A percentile compares a stretch with the other conserved stretches of the same genome.
Conservation (phyloP, 2,113 vertebrate species). For the Trachemys scripta region DNA sequence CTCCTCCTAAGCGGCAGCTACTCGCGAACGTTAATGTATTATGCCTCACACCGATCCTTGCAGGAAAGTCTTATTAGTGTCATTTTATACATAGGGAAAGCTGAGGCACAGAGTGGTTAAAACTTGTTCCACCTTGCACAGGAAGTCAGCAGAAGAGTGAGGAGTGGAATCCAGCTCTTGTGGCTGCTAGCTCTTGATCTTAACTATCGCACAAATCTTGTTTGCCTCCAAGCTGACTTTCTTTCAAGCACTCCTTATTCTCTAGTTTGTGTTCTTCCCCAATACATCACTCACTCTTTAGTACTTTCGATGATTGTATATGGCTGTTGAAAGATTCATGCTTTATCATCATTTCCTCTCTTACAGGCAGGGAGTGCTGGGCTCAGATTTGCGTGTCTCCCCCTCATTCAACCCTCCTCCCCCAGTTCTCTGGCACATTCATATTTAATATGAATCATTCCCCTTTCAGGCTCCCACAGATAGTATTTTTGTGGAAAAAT, state of each 20-base stretch:
- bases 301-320: neutral
- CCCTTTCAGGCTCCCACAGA: constrained; percentile 45
- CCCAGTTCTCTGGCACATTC: constrained; percentile 43
- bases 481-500: constrained; percentile 63
- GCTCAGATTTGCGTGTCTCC: constrained; percentile 15
- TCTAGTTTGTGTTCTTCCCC: constrained; percentile 41
- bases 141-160: constrained; percentile 16
- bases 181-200: constrained; percentile 42
- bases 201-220: constrained; percentile 18
- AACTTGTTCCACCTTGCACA: constrained; percentile 33
- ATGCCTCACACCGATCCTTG: neutral
- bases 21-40: neutral
- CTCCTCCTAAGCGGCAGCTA: neutral
- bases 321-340: constrained; percentile 5
- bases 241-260: constrained; percentile 39
- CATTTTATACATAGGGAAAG: neutral
- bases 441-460: constrained; percentile 70
- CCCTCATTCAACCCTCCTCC: constrained; percentile 29
- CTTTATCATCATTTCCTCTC: constrained; percentile 72
- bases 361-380: constrained; percentile 16
- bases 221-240: neutral
- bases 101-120: neutral
- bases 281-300: constrained; percentile 28
- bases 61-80: neutral
- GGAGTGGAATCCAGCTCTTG: neutral